Base-by-base conservation (phyloP, 1,140 invertebrate species). In the Babylonia areolata region DNA sequence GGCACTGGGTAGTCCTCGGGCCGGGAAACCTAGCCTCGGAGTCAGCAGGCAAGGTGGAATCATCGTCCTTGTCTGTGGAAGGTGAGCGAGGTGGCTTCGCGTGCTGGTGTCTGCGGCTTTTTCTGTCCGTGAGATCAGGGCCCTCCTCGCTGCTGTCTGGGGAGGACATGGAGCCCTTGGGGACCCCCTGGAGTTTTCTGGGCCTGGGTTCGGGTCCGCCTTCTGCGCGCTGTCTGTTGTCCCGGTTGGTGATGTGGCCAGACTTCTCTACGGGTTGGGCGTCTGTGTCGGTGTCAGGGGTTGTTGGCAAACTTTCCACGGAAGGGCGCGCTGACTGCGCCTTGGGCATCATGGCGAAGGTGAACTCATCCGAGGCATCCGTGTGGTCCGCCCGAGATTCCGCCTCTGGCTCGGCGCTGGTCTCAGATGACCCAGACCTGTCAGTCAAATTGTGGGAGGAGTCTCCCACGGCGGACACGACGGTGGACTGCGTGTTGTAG, bases 281-380 rank as follows among this genome's bases (percentile, higher is more conserved):
- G n/a, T n/a, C n/a, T n/a, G n/a, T n/a, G 28, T 64, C 40, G 31
- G 78, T 31, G 42, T 28, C 17, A 31, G 78, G 23, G 12, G 42
- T 54, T 15, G 42, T 54, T 15, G 3, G 42, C 42, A 80, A 40
- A 33, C 46, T 42, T n/a, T 80, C 78, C 15, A 28, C 31, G 6
- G 78, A 54, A 5, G 75, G 40, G 28, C n/a, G n/a, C 42, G 42
- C n/a, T 11, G 82, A 71, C 15, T 46, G 54, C 3, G 64, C 42
- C 23, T 11, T 84, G 39, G 77, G 39, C 23, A 69, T 58, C 51
- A 87, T 81, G 33, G 81, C 64, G 20, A 87, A 58, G n/a, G 86
- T 87, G 78, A 87, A 87, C 79, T 87, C 86, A 33, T 85, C 78
- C n/a, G 86, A 87, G 23, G 86, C 86, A 64, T 87, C 86, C 1